These are phyloP conservation scores for Psephotus haematonotus DNA, from an alignment of 2,113 vertebrate species.

Conservation along the genomic window DNA sequence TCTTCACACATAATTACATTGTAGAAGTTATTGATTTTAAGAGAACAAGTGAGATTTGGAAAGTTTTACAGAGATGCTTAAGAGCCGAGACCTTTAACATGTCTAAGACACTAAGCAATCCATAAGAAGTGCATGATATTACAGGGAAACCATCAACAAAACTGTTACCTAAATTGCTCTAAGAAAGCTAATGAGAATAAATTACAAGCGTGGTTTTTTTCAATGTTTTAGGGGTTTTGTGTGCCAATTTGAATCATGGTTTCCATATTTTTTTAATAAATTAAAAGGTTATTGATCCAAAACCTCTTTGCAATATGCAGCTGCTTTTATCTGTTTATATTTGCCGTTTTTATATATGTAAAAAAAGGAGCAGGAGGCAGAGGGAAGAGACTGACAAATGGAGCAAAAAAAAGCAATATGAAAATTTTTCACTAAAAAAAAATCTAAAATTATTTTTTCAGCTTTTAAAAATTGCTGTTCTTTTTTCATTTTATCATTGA, in stretches of 20 bases:
- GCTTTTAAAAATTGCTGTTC: neutral
- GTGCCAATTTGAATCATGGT: neutral
- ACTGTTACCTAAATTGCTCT: neutral
- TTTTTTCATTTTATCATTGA: neutral
- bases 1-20: neutral
- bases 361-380: neutral
- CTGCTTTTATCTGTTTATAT: neutral
- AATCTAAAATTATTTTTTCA: neutral
- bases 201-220: neutral
- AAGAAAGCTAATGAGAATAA: neutral
- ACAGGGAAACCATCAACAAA: neutral
- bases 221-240: neutral
- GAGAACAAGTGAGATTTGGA: neutral
- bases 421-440: neutral
- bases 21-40: neutral
- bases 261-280: neutral
- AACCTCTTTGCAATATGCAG: neutral
- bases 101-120: neutral
- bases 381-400: neutral
- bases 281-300: neutral
- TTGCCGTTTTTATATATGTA: neutral
- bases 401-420: neutral
- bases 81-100: neutral
- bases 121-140: neutral
- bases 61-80: neutral